Conservation (phyloP, 2,888 invertebrate genomes). For the Drosophila barbarae region DNA sequence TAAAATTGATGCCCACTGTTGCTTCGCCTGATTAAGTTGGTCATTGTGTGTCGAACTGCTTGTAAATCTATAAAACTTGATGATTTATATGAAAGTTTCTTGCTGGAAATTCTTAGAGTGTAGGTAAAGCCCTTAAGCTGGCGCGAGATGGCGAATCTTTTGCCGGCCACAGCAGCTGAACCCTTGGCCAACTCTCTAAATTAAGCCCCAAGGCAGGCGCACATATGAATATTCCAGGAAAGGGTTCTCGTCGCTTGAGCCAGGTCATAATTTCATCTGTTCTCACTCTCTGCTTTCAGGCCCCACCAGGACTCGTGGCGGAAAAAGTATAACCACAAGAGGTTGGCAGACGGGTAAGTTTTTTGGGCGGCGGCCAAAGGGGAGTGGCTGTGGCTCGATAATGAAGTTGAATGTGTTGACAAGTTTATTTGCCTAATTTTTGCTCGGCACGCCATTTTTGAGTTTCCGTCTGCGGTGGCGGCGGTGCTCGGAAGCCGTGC, state of each 20-base stretch:
- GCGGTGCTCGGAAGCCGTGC: slow-evolving; percentile 16
- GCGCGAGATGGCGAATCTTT: slow-evolving; percentile 17
- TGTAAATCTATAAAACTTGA: slow-evolving; percentile 48
- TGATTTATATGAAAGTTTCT: slow-evolving; percentile 35
- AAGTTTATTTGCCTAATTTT: slow-evolving; percentile 63
- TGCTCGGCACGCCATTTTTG: slow-evolving; percentile 56
- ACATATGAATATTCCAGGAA: slow-evolving; percentile 34
- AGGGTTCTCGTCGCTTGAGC: background rate
- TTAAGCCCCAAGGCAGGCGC: slow-evolving; percentile 37
- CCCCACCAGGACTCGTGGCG: slow-evolving; percentile 14
- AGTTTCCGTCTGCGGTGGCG: slow-evolving; percentile 30
- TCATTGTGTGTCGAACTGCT: slow-evolving; percentile 39
- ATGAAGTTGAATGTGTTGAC: slow-evolving; percentile 63
- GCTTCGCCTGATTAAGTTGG: slow-evolving; percentile 40
- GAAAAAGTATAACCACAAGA: slow-evolving; percentile 9
- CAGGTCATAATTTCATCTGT: slow-evolving; percentile 27
- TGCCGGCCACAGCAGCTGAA: slow-evolving; percentile 5
- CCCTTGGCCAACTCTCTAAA: slow-evolving; percentile 28
- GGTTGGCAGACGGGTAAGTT: slow-evolving; percentile 38
- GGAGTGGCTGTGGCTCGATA: slow-evolving; percentile 43
- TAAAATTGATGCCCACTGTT: slow-evolving; percentile 46
- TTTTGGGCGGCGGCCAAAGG: slow-evolving; percentile 28
- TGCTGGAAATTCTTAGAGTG: background rate
- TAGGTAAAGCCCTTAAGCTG: slow-evolving; percentile 1
- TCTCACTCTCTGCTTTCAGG: slow-evolving; percentile 12